Evolutionary conservation across 2,888 invertebrate genomes (phyloP), one percentile per base, ranked within the genome.

Genomic region (Melieria picta): DNA sequence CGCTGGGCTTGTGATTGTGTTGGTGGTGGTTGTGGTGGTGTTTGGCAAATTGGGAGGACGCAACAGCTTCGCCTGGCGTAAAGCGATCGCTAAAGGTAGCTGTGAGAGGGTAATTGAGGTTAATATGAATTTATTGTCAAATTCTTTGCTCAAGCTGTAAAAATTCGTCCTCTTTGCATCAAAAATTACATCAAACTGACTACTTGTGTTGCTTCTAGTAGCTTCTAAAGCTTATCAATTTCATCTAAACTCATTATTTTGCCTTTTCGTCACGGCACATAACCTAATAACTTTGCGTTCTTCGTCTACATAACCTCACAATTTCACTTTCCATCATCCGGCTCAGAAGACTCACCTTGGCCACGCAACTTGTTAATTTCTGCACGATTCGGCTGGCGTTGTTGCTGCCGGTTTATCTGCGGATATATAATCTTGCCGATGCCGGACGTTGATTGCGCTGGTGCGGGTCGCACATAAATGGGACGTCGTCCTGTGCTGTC

Each of bases 11-110:
- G 65, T 78, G 76, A 42, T 74, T 72, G 46, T 80, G 79, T 55
- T 77, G 69, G 7, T 78, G 78, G 63, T 79, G 77, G 62, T 80
- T 74, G 71, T 78, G 79, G 11, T 79, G 69, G 16, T 79, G 71
- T 11, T 73, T 77, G 45, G 77, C 81, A 72, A 80, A 84, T 72
- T 74, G 70, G 9, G 72, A 73, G 0, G 84, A 79, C 4, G 83
- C 86, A 7, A 84, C 84, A 4, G 80, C 84, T 78, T 87, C 85
- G 7, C 85, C 82, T 0, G 86, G 87, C 0, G 85, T 78, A 75
- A 85, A 87, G 7, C 87, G 82, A 78, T 87, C 86, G 46, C 73
- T 74, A 56, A 85, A 79, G 74, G 76, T 74, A 13, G 77, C 85
- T 85, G 72, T 30, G 76, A 30, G 3, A 30, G 30, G 30, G 3